A percentile compares a stretch with the other conserved stretches of the same genome.
phyloP scores from a whole-genome alignment of 1,140 invertebrate genomes.

The Artemia franciscana region DNA sequence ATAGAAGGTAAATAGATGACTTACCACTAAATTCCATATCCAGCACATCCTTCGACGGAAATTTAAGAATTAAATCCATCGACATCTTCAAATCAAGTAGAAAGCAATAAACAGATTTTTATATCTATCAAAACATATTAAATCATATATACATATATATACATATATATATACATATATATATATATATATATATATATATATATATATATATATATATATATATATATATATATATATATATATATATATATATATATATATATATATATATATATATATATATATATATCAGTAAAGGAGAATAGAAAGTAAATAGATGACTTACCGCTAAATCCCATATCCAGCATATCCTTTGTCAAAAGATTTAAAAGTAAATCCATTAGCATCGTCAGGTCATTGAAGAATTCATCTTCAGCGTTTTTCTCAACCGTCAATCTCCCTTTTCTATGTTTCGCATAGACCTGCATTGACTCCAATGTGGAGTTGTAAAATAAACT shows the following conservation, averaged over 20 bases:
- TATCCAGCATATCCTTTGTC: conserved; percentile 42
- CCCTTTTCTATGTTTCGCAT: conserved; percentile 32
- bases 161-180: too few species aligned
- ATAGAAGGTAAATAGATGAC: too few species aligned
- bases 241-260: too few species aligned
- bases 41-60: conserved; percentile 44
- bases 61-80: conserved; percentile 40
- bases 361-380: conserved; percentile 41
- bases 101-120: conserved; percentile 35
- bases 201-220: too few species aligned
- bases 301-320: too few species aligned
- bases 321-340: conserved; percentile 19
- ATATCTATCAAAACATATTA: too few species aligned
- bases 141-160: too few species aligned
- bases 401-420: conserved; percentile 41
- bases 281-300: too few species aligned
- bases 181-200: too few species aligned
- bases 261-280: too few species aligned
- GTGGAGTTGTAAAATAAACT: conserved; percentile 33
- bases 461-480: conserved; percentile 37
- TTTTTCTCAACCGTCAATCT: conserved; percentile 23
- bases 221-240: too few species aligned
- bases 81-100: conserved; percentile 43
- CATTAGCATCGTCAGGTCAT: conserved; percentile 43
- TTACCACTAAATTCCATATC: conserved; percentile 25